phyloP scores from a whole-genome alignment of 2,888 invertebrate genomes.

The Drosophila mayaguana region DNA sequence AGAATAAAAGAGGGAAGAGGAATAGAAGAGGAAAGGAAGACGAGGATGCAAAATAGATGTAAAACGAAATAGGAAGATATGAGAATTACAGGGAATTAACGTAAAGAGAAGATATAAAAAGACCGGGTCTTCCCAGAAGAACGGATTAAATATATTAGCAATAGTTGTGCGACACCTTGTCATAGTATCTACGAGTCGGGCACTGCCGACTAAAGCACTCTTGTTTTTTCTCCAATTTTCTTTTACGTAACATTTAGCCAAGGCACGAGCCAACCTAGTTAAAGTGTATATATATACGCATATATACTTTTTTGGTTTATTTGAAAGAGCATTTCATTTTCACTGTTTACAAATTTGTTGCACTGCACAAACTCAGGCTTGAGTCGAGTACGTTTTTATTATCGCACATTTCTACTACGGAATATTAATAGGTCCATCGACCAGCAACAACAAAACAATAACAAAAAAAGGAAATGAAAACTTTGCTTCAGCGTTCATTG shows the following conservation, averaged over 20 bases:
- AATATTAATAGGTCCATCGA: slow-evolving; percentile 57
- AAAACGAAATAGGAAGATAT: background rate
- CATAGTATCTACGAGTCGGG: background rate
- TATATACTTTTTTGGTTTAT: background rate
- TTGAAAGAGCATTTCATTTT: slow-evolving; percentile 51
- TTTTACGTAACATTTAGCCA: slow-evolving; percentile 66
- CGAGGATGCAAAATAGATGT: background rate
- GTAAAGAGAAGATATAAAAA: background rate
- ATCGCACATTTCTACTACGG: slow-evolving; percentile 71
- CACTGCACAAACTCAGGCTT: slow-evolving; percentile 34
- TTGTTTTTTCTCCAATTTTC: slow-evolving; percentile 55
- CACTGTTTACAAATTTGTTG: slow-evolving; percentile 42
- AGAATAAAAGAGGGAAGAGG: too few species aligned
- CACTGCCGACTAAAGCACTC: slow-evolving; percentile 1
- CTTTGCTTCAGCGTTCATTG: slow-evolving; percentile 55
- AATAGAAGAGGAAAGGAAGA: too few species aligned
- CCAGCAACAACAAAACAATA: slow-evolving; percentile 24
- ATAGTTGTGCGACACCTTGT: background rate
- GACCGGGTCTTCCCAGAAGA: too few species aligned
- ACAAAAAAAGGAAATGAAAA: slow-evolving; percentile 54
- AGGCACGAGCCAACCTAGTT: slow-evolving; percentile 71
- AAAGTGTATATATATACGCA: slow-evolving; percentile 12
- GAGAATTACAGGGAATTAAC: too few species aligned
- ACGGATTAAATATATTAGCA: too few species aligned
- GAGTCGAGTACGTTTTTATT: slow-evolving; percentile 68